phyloP scores from a whole-genome alignment of 2,797 vertebrate genomes.

The Chelmon rostratus region DNA sequence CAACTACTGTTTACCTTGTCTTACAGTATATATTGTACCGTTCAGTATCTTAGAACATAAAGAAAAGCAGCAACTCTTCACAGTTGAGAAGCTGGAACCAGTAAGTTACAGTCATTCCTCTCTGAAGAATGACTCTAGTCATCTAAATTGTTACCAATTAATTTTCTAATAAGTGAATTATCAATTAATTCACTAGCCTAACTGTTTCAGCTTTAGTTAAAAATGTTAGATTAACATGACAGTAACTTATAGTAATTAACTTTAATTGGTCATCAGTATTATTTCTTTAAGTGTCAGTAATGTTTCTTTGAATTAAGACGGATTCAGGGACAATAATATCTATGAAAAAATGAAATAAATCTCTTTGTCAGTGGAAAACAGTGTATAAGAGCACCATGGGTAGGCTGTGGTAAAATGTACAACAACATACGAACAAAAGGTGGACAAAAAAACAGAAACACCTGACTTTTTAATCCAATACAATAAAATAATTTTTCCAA shows the following conservation, averaged over 20 bases:
- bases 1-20: conserved; percentile 1
- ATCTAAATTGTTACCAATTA: neutral
- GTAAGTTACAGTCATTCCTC: neutral
- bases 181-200: neutral
- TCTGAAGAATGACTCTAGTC: neutral
- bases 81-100: neutral
- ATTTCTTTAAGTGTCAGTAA: neutral
- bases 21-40: neutral
- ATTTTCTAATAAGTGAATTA: neutral
- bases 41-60: neutral
- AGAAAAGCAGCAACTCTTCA: neutral
- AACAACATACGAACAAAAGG: neutral
- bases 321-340: neutral
- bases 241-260: neutral
- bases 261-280: neutral
- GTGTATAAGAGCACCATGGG: too few relatives aligned
- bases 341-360: too few relatives aligned
- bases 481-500: too few relatives aligned
- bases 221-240: neutral
- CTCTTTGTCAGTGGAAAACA: too few relatives aligned
- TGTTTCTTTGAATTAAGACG: neutral
- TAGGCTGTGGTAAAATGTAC: too few relatives aligned
- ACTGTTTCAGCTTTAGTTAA: neutral
- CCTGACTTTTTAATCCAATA: neutral
- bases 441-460: neutral